Percentiles rank a stretch among this genome's conserved stretches.
Evolutionary conservation across 2,113 vertebrate species (phyloP).

Genomic region (Heterochromis multidens): DNA sequence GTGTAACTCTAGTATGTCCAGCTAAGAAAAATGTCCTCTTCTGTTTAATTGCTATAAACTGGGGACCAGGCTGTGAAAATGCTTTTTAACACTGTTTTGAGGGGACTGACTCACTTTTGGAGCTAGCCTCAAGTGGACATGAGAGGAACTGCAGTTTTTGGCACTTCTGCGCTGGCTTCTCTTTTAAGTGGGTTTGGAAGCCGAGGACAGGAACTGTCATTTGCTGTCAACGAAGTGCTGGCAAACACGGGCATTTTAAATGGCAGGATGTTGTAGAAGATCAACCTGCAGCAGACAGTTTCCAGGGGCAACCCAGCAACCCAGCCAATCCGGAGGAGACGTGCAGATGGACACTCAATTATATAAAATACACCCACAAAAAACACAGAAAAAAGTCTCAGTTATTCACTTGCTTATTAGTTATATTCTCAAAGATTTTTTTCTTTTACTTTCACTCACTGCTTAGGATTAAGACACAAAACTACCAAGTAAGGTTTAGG

Average conservation of each 20-base stretch:
- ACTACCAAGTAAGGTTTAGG: not conserved
- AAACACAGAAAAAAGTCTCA: too few species aligned
- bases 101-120: not conserved
- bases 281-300: not conserved
- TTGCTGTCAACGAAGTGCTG: not conserved
- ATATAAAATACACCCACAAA: too few species aligned
- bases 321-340: not conserved
- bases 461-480: fast-evolving
- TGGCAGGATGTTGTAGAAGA: not conserved
- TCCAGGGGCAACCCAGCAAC: not conserved
- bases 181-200: not conserved
- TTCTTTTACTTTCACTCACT: not conserved
- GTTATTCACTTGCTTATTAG: too few species aligned
- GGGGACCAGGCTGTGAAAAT: not conserved
- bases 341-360: not conserved
- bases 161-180: not conserved
- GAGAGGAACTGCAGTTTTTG: not conserved
- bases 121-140: too few species aligned
- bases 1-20: not conserved
- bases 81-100: not conserved
- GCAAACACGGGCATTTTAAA: not conserved
- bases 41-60: not conserved
- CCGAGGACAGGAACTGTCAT: not conserved
- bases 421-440: not conserved
- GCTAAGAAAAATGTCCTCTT: not conserved